These are phyloP conservation scores for Amniataba percoides DNA, from an alignment of 2,797 vertebrate species.

Conservation along the genomic window DNA sequence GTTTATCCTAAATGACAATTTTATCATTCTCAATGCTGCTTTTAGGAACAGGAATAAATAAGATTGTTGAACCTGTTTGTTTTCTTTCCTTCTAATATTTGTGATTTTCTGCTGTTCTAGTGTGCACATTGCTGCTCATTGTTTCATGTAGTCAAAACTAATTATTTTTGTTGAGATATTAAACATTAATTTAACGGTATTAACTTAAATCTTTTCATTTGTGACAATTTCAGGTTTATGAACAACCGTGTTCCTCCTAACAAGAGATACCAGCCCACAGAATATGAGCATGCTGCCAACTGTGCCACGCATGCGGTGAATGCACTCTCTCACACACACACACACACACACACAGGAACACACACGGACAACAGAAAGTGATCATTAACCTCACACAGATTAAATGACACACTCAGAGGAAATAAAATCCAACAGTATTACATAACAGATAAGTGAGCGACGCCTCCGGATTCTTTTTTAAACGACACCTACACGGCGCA, in stretches of 20 bases:
- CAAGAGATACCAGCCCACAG: slow-evolving; percentile 95
- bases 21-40: not conserved
- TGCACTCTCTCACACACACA: slow-evolving; percentile 56
- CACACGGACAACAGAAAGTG: slow-evolving; percentile 18
- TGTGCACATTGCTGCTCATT: not conserved
- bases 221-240: slow-evolving; percentile 90
- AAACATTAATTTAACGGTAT: not conserved
- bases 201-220: slow-evolving; percentile 17
- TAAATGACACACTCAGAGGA: slow-evolving; percentile 23
- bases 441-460: slow-evolving; percentile 28
- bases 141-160: not conserved
- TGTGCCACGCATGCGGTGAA: slow-evolving; percentile 96
- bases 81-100: not conserved
- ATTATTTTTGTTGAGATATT: slow-evolving; percentile 11
- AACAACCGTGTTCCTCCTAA: slow-evolving; percentile 94
- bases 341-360: slow-evolving; percentile 27
- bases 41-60: not conserved
- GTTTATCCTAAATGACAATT: not conserved
- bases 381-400: slow-evolving; percentile 30
- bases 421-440: slow-evolving; percentile 14
- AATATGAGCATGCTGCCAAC: slow-evolving; percentile 96
- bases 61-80: not conserved
- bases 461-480: slow-evolving; percentile 1
- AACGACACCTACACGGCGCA: slow-evolving; percentile 10
- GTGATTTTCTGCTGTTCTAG: not conserved